phyloP scores from a whole-genome alignment of 2,797 vertebrate species.

The Agapornis canus region DNA sequence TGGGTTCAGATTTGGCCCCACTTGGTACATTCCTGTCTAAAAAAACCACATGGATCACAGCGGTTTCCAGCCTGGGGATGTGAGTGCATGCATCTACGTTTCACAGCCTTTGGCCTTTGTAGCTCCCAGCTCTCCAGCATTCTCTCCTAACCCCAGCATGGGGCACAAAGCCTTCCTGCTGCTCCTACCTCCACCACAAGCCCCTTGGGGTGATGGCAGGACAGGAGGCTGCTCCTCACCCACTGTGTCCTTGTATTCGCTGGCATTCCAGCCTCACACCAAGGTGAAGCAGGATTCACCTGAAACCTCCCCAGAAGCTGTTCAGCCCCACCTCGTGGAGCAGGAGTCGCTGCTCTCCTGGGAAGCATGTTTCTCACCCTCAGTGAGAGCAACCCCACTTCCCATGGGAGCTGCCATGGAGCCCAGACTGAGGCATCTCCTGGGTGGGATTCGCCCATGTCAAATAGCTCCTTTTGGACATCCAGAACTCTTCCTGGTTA shows the following conservation, averaged over 20 bases:
- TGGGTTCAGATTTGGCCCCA: background rate
- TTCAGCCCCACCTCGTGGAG: rapidly evolving
- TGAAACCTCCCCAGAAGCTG: background rate
- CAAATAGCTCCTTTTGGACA: background rate
- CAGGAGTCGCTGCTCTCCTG: background rate
- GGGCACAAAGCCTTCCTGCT: background rate
- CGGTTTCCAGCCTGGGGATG: background rate
- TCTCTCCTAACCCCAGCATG: too few relatives aligned
- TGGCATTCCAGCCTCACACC: background rate
- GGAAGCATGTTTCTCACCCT: rapidly evolving
- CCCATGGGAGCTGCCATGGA: rapidly evolving
- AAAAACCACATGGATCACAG: rapidly evolving
- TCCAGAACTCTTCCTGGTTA: background rate
- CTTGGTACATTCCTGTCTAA: background rate
- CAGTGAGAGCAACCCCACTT: background rate
- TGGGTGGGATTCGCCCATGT: rapidly evolving
- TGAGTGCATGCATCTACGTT: rapidly evolving
- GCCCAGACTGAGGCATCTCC: background rate
- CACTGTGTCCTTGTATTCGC: rapidly evolving
- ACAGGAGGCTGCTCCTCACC: background rate
- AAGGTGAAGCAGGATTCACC: background rate
- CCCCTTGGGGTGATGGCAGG: rapidly evolving
- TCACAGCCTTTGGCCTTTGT: background rate
- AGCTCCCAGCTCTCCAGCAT: too few relatives aligned
- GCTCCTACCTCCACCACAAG: rapidly evolving